A percentile compares a stretch with the other conserved stretches of the same genome.
These are phyloP conservation scores for Otolemur crassicaudatus DNA, from an alignment of 2,797 vertebrate genomes.

Conservation along the genomic window DNA sequence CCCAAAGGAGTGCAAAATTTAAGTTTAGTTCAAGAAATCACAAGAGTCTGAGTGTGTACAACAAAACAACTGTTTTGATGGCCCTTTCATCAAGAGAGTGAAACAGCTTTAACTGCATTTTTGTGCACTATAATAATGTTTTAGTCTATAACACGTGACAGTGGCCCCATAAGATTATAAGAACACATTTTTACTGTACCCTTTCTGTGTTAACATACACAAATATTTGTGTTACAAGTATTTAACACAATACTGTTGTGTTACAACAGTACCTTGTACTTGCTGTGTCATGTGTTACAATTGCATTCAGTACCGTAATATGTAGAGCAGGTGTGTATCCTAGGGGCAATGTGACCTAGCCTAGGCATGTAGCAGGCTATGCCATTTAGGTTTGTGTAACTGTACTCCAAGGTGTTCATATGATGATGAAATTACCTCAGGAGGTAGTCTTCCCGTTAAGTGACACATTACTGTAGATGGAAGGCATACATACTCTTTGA, in stretches of 20 bases:
- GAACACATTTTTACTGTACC: background rate
- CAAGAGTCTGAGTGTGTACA: background rate
- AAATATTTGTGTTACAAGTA: background rate
- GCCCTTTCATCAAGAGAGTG: background rate
- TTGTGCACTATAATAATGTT: background rate
- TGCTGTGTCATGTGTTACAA: background rate
- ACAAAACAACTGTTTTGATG: background rate
- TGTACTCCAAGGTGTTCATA: background rate
- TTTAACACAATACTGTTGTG: too few relatives aligned
- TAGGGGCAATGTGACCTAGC: background rate
- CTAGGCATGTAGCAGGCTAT: too few relatives aligned
- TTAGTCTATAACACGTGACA: background rate
- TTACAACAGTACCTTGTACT: too few relatives aligned
- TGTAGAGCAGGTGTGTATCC: background rate
- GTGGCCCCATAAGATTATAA: background rate
- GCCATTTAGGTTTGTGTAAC: background rate
- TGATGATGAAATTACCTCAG: background rate
- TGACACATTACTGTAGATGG: background rate
- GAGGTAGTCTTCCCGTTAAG: background rate
- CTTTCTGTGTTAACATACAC: background rate
- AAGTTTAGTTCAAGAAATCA: background rate
- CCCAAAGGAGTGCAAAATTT: background rate
- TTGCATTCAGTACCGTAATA: background rate
- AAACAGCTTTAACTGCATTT: background rate
- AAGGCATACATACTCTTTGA: background rate